These are phyloP conservation scores for Eilema griseolum DNA, from an alignment of 2,888 invertebrate species.

Conservation along the genomic window DNA sequence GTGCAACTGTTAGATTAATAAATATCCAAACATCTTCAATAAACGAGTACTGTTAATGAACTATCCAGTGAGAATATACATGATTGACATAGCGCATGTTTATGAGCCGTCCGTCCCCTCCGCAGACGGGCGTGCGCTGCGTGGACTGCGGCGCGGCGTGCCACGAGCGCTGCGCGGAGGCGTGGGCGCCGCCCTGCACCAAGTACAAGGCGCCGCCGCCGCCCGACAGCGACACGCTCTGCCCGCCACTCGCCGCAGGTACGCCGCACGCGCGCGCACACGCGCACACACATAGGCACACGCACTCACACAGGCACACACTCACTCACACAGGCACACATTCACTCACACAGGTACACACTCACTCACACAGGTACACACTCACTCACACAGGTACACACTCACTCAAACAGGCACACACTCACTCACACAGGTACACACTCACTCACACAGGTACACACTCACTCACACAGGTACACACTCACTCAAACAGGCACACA, in stretches of 20 bases:
- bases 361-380: not conserved
- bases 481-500: no score
- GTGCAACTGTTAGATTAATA: no score
- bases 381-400: not conserved
- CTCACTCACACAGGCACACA: not conserved
- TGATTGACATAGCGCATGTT: no score
- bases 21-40: no score
- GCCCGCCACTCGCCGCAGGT: conserved; percentile 56
- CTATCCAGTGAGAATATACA: no score
- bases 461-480: no score
- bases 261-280: not conserved
- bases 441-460: no score
- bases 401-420: no score
- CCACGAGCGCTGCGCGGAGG: conserved; percentile 97
- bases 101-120: no score
- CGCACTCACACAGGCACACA: not conserved
- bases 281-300: not conserved
- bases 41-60: no score
- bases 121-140: conserved; percentile 89
- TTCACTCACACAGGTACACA: not conserved
- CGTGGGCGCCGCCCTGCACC: conserved; percentile 95
- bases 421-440: no score
- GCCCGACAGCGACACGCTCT: conserved; percentile 68
- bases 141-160: conserved; percentile 98
- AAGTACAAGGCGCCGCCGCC: conserved; percentile 78